Percentiles rank a stretch among this genome's conserved stretches.
phyloP scores from a whole-genome alignment of 2,888 invertebrate species.

The Drosophila merina region DNA sequence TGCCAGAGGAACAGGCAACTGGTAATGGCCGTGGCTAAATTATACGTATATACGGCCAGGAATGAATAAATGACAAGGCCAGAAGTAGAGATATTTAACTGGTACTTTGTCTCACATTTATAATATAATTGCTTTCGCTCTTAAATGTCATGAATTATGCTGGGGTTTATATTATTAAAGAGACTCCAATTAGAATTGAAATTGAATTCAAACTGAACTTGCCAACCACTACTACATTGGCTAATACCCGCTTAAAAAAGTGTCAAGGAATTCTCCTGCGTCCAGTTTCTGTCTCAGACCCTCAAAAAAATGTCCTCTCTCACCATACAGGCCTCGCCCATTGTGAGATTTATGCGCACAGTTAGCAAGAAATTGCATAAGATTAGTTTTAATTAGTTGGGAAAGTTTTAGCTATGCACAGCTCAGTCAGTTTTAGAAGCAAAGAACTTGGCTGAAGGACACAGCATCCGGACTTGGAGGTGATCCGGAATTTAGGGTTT shows the following conservation, averaged over 20 bases:
- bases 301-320: not conserved
- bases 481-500: constrained; percentile 8
- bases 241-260: not conserved
- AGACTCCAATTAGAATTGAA: not conserved
- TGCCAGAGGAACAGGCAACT: constrained; percentile 11
- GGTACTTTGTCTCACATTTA: constrained; percentile 24
- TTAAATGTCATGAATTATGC: constrained; percentile 6
- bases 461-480: constrained; percentile 11
- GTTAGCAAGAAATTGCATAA: constrained; percentile 47
- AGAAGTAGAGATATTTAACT: constrained; percentile 25
- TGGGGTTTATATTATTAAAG: not conserved
- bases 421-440: not conserved
- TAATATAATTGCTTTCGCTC: constrained; percentile 34
- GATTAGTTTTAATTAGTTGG: constrained; percentile 63
- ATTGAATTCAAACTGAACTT: not conserved
- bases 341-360: constrained; percentile 28
- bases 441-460: constrained; percentile 28
- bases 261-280: not conserved
- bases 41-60: constrained; percentile 17
- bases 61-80: constrained; percentile 35
- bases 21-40: constrained; percentile 32
- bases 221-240: no score
- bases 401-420: constrained; percentile 23
- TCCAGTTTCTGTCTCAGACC: not conserved
- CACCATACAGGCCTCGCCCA: constrained; percentile 1